phyloP scores from a whole-genome alignment of 2,888 invertebrate species.

The Gymnoscelis rufifasciata region DNA sequence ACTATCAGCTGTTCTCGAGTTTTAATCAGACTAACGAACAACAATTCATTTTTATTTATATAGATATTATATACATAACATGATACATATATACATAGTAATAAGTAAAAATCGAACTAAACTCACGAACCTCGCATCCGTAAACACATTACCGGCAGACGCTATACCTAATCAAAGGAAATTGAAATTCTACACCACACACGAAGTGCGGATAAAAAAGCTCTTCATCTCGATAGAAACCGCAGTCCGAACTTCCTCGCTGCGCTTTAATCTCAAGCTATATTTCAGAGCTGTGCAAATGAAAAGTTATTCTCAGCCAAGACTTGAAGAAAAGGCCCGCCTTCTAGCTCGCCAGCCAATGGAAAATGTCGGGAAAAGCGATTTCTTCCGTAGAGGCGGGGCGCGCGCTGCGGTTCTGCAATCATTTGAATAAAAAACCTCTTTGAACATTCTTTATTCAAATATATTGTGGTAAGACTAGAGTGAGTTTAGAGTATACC shows the following conservation, averaged over 20 bases:
- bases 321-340: slow-evolving; percentile 66
- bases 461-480: slow-evolving; percentile 56
- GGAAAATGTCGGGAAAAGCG: slow-evolving; percentile 71
- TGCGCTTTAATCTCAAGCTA: slow-evolving; percentile 71
- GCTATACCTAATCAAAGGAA: slow-evolving; percentile 25
- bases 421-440: slow-evolving; percentile 72
- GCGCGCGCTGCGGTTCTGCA: slow-evolving; percentile 64
- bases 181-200: slow-evolving; percentile 45
- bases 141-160: slow-evolving; percentile 6
- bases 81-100: too few relatives aligned
- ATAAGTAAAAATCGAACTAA: neutral
- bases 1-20: too few relatives aligned
- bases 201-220: slow-evolving; percentile 42
- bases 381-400: slow-evolving; percentile 73
- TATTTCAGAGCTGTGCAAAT: slow-evolving; percentile 76
- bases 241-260: slow-evolving; percentile 65
- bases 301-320: slow-evolving; percentile 71
- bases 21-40: too few relatives aligned
- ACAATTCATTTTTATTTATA: too few relatives aligned
- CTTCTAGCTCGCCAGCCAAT: slow-evolving; percentile 69
- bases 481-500: too few relatives aligned
- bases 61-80: too few relatives aligned
- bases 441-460: slow-evolving; percentile 73
- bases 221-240: slow-evolving; percentile 54
- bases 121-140: neutral